Evolutionary conservation across 1,140 invertebrate genomes (phyloP), one percentile per base, ranked within the genome.

Genomic region (Lasaia peninsularis): DNA sequence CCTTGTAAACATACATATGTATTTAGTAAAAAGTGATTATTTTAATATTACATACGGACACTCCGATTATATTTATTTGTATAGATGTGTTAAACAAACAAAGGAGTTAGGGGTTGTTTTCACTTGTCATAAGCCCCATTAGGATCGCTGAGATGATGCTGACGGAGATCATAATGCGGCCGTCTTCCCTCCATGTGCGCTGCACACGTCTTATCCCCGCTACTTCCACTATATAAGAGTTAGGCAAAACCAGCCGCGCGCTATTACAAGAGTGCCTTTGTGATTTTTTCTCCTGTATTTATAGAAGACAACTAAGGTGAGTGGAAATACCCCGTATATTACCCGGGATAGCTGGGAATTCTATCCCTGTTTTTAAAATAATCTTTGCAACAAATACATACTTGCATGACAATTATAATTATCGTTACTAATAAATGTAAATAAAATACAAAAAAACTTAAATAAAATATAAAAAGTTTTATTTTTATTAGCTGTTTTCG

Each of bases 221-320:
- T 80, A 76, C 81, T 52, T 51, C 65, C 65, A 66, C 70, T 88
- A 88, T 87, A 87, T 73, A 88, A 88, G 82, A 75, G 73, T 66
- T 71, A 66, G 73, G 56, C 71, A 62, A 81, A 83, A 78, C 77
- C 72, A 69, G 82, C 79, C 73, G 75, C 82, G 82, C 79, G 85
- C 80, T 88, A 88, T 88, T 88, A 86, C 82, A 73, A 85, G 77
- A 78, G 85, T 88, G 82, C 33, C 67, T 82, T 75, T 83, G 85
- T 88, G 80, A 79, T 83, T 87, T 86, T 81, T 83, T 74, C 78
- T 71, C 73, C 75, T 77, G 78, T 70, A 73, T 75, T 83, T 75
- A 66, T 71, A 59, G 68, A 65, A 73, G 65, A 58, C 65, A 71
- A 62, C 40, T 20, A 83, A 86, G 84, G 84, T 88, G 78, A 86